A percentile compares a stretch with the other conserved stretches of the same genome.
phyloP scores from a whole-genome alignment of 2,888 invertebrate genomes.

The Alsophila aescularia region DNA sequence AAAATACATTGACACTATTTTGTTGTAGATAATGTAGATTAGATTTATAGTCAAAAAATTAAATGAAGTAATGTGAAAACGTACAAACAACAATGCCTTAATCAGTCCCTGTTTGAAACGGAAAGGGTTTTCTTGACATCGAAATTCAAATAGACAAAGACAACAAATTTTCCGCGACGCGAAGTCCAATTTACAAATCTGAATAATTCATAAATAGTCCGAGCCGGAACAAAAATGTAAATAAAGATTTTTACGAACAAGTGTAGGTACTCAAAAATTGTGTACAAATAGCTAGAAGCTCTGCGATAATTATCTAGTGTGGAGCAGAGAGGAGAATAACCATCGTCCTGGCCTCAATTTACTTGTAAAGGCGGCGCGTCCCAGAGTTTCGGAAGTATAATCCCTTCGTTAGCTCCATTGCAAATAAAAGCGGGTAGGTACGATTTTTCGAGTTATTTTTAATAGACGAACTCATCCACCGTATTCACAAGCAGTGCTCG shows the following conservation, averaged over 20 bases:
- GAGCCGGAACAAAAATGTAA: conserved; percentile 41
- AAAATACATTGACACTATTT: too few relatives aligned
- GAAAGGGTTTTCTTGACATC: conserved; percentile 43
- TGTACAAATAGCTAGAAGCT: conserved; percentile 3
- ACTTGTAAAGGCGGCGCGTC: conserved; percentile 8
- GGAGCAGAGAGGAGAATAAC: conserved; percentile 26
- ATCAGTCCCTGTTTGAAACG: neutral
- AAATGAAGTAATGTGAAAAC: neutral
- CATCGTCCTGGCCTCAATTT: conserved; percentile 35
- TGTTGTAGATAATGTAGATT: too few relatives aligned
- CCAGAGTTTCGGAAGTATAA: conserved; percentile 38
- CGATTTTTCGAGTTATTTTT: conserved; percentile 29
- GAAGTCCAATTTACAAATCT: conserved; percentile 56
- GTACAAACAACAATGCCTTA: neutral
- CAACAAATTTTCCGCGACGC: conserved; percentile 57
- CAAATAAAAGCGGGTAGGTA: conserved; percentile 25
- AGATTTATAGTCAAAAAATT: neutral
- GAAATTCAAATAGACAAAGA: conserved; percentile 49
- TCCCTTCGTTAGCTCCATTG: conserved; percentile 50
- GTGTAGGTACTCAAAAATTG: conserved; percentile 11
- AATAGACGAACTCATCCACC: conserved; percentile 35
- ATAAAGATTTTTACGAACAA: conserved; percentile 24
- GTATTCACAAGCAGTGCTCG: conserved; percentile 41
- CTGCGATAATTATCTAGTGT: conserved; percentile 19
- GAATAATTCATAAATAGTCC: conserved; percentile 62